These are phyloP conservation scores for Leptinotarsa undecemlineata DNA, from an alignment of 1,140 invertebrate species.

Conservation along the genomic window DNA sequence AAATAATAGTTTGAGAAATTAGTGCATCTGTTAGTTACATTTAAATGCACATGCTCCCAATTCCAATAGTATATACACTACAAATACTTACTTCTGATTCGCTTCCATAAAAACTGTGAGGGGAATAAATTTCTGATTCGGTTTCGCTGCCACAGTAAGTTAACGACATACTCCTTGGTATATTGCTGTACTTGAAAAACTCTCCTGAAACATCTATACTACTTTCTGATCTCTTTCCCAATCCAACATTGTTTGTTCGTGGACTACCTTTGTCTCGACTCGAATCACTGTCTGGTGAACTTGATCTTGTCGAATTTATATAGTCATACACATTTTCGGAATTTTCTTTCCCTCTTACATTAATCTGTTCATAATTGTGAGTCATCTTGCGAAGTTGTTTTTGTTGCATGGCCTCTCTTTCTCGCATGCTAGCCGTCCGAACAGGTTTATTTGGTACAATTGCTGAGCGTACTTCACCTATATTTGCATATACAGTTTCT, in stretches of 20 bases:
- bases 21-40: no score
- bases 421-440: conserved; percentile 79
- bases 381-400: conserved; percentile 53
- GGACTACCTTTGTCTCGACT: conserved; percentile 53
- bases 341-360: conserved; percentile 52
- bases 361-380: conserved; percentile 45
- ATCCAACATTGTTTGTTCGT: conserved; percentile 35
- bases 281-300: conserved; percentile 67
- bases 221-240: conserved; percentile 59
- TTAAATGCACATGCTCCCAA: no score
- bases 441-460: conserved; percentile 79
- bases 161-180: conserved; percentile 67
- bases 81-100: conserved; percentile 54
- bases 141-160: conserved; percentile 79
- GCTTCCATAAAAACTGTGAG: conserved; percentile 74
- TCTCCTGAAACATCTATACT: conserved; percentile 56
- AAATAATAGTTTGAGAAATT: no score
- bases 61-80: neutral
- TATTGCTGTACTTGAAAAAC: conserved; percentile 55
- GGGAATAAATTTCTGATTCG: conserved; percentile 78
- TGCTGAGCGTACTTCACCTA: conserved; percentile 76
- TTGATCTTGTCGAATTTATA: conserved; percentile 62
- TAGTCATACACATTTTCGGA: conserved; percentile 69
- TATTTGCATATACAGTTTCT: conserved; percentile 78
- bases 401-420: conserved; percentile 67